phyloP scores from a whole-genome alignment of 1,140 invertebrate genomes.

The Polyergus mexicanus region DNA sequence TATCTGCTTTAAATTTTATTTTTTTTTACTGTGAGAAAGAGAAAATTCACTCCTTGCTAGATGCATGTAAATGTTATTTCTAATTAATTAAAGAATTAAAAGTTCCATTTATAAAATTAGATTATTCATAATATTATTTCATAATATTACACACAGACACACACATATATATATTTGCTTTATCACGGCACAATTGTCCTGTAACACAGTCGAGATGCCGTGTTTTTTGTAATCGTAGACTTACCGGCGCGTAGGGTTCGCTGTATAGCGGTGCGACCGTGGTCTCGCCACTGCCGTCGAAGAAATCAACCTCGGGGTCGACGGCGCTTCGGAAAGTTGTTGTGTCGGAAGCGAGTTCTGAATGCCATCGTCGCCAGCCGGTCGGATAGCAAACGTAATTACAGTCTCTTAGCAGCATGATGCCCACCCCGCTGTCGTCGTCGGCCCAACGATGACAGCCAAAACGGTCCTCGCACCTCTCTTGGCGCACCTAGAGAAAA shows the following conservation, averaged over 20 bases:
- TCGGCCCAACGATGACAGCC: conserved; percentile 89
- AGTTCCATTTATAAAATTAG: not conserved
- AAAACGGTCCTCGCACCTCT: conserved; percentile 88
- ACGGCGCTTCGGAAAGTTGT: conserved; percentile 34
- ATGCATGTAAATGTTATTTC: not conserved
- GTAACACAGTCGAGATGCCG: not conserved
- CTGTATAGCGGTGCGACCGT: conserved; percentile 76
- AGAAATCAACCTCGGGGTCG: conserved; percentile 13
- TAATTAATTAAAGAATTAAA: not conserved
- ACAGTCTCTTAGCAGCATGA: conserved; percentile 87
- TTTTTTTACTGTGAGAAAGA: not conserved
- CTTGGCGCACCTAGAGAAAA: conserved; percentile 87
- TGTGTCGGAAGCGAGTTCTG: not conserved
- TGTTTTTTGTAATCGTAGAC: not conserved
- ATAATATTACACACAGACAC: too few species aligned
- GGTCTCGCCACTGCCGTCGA: conserved; percentile 77
- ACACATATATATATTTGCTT: not conserved
- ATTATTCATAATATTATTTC: not conserved
- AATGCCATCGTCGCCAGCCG: conserved; percentile 59
- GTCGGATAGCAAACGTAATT: conserved; percentile 87
- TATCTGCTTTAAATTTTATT: not conserved
- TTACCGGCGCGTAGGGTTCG: conserved; percentile 66
- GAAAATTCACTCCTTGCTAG: not conserved
- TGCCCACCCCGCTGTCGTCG: conserved; percentile 87
- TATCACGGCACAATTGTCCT: not conserved